Base-by-base conservation (phyloP, 2,888 invertebrate species). In the Drosophila paranaensis region DNA sequence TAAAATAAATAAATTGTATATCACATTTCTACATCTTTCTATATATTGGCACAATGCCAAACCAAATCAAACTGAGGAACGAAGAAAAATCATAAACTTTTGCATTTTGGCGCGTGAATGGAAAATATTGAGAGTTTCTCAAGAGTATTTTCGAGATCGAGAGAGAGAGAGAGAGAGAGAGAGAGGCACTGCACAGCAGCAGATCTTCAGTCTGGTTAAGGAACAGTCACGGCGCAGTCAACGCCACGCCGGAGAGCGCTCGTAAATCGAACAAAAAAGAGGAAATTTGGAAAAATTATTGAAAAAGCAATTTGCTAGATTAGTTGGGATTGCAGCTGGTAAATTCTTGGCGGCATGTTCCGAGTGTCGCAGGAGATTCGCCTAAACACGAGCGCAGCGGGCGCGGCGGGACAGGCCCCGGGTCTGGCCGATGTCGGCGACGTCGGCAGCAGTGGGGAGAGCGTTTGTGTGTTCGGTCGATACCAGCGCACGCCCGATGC, bases 291-390 rank as follows among this genome's bases (percentile, higher is more conserved):
- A 40, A 25, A 51, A 69, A 65, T 56, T 66, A 79, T 72, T 77
- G 61, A 33, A 58, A 67, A 74, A 66, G 10, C 20, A 43, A 55
- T 73, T 54, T 54, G 66, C 65, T 6, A 46, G 48, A 57, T 70
- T 74, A 57, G 57, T 63, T 45, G 27, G n/a, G 40, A 10, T 33
- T 53, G 53, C 33, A 53, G 25, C 14, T 45, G 25, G 42, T 30
- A n/a, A 58, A 60, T 54, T 62, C 16, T 11, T 13, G 71, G 35
- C 51, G 81, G 77, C 66, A 92, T 92, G 92, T 92, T 91, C 71
- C 92, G 91, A 90, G 91, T 90, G 77, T 92, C 92, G 62, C 92
- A 92, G 80, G 92, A 92, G 81, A 92, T 92, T 72, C 90, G 91
- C 64, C 80, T 92, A 33, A 91, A 91, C 71, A 89, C 88, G 33